Conservation (phyloP, 2,888 invertebrate species). For the Sipha maydis region DNA sequence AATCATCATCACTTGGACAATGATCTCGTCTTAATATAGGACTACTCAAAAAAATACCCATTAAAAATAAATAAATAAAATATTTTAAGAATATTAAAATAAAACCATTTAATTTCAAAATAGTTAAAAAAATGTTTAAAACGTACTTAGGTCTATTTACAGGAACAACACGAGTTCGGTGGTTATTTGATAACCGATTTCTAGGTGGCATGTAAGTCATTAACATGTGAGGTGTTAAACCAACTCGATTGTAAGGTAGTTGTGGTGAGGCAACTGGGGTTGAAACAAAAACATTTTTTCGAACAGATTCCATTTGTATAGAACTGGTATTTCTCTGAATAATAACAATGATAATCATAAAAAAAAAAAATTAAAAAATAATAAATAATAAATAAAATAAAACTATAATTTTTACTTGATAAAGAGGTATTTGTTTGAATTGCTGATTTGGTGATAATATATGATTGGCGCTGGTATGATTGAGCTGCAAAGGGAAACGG, state of each 20-base stretch:
- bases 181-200: conserved; percentile 52
- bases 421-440: conserved; percentile 60
- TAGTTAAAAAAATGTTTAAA: no score
- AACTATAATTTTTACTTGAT: conserved; percentile 31
- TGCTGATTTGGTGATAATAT: conserved; percentile 57
- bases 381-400: neutral
- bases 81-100: no score
- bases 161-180: conserved; percentile 55
- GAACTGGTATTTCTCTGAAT: conserved; percentile 50
- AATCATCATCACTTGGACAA: conserved; percentile 52
- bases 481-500: conserved; percentile 56
- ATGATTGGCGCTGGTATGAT: conserved; percentile 59
- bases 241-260: conserved; percentile 47
- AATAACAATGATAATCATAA: no score
- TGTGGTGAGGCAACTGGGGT: conserved; percentile 44
- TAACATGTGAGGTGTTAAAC: conserved; percentile 58
- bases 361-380: neutral
- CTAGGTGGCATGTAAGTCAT: conserved; percentile 57
- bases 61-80: neutral
- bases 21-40: conserved; percentile 46
- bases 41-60: neutral
- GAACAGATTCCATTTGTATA: conserved; percentile 56
- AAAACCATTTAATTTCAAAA: no score
- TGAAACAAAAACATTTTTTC: conserved; percentile 60
- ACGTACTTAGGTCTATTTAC: conserved; percentile 47